Base-by-base conservation (phyloP, 2,888 invertebrate species). In the Gandaritis pyraliata region DNA sequence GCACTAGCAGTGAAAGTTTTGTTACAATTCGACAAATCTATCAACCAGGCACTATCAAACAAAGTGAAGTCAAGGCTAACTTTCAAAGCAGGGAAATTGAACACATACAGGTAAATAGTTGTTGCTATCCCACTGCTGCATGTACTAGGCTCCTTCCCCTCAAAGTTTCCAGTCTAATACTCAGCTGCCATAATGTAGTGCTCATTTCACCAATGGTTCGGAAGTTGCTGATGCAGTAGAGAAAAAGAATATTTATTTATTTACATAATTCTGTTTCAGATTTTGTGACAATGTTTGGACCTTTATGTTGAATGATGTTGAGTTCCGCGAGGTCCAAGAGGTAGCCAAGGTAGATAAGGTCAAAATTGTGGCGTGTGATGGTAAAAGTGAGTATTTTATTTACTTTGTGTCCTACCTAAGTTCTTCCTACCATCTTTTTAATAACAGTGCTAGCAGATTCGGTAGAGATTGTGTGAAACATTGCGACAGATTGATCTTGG, bases 231-330 rank as follows among this genome's bases (percentile, higher is more conserved):
- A 23, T 23, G 23, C 23, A 23, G 23, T 23, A n/a, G 23, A 2
- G 23, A 23, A 23, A 23, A 23, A 23, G 23, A 23, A 23, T 23
- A 23, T 23, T 33, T 13, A 12, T 29, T 12, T 57, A 33, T 8
- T 2, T 10, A 33, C 33, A 0, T 33, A 10, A 10, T 30, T 61
- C 13, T 50, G 47, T 87, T 93, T 51, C 77, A 93, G 99, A 79
- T 99, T 99, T 92, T 99, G 99, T 94, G 99, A 99, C 93, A 99
- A 99, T 92, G 99, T 99, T 1, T 99, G 99, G 99, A 99, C 99
- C 6, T 98, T 99, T 81, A 98, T 99, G 95, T 93, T 99, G 75
- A 98, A 98, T 81, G 97, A 99, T 90, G 99, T 99, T 8, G 99
- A 99, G 85, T 99, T 99, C 82, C 94, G 98, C 72, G 99, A 99